Evolutionary conservation across 2,888 invertebrate species (phyloP), one percentile per base, ranked within the genome.

Genomic region (Halictus ligatus): DNA sequence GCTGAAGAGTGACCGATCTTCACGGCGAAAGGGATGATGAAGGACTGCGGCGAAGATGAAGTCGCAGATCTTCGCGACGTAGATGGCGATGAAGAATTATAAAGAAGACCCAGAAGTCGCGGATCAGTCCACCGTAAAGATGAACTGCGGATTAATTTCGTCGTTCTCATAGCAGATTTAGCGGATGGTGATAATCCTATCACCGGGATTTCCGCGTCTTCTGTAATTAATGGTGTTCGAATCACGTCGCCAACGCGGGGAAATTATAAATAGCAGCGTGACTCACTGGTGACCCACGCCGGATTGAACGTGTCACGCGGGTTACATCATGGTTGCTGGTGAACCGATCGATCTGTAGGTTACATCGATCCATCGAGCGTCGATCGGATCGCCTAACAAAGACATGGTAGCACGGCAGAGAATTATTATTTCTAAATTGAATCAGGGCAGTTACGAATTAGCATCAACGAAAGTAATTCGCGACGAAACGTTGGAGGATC

Each of bases 181-280:
- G 6, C 10, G 25, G 7, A 64, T 0, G 25, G 12, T 6, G 29
- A 64, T 64, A 13, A 15, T 25, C 1, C 25, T 25, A 3, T 2
- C 25, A 15, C 2, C 6, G 29, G 15, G 29, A 29, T 64, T 64
- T 29, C 29, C 7, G 64, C 13, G 15, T 25, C 64, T 64, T 43
- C n/a, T 5, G 40, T 25, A 25, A 75, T 75, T 58, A 76, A 46
- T 64, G 15, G 46, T 15, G 43, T 76, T 71, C 43, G 35, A 48
- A 60, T 25, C 48, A 5, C 58, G 29, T 79, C n/a, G 58, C 40
- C 79, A 18, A 64, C 46, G 69, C 64, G 54, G 18, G 18, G 7
- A 43, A 72, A 72, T 72, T 81, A 76, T 76, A 64, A 81, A 77
- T 81, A 72, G 64, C 73, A 73, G 29, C 25, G 29, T 73, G 81